phyloP scores from a whole-genome alignment of 64 coral and sea anemone genomes.

The Montipora cactus region DNA sequence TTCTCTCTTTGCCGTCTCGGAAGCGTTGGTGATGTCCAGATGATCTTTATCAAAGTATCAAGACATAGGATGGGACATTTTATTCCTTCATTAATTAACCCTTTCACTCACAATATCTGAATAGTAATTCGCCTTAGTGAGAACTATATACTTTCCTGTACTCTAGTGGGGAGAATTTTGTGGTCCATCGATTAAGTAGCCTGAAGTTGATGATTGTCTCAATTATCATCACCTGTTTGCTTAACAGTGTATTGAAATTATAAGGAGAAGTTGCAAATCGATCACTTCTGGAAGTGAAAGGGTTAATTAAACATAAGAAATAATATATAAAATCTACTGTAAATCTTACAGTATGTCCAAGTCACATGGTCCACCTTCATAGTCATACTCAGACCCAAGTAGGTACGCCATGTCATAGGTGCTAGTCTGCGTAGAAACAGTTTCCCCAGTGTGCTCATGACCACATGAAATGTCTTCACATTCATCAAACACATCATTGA shows the following conservation, averaged over 20 bases:
- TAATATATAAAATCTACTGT: background rate
- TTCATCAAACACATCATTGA: slow-evolving; percentile 66
- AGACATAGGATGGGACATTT: background rate
- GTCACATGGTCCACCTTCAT: background rate
- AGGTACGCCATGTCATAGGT: slow-evolving; percentile 19
- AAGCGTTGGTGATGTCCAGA: background rate
- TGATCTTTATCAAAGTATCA: background rate
- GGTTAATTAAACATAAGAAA: background rate
- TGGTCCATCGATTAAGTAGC: background rate
- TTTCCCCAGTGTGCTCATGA: slow-evolving; percentile 23
- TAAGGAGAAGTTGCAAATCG: background rate
- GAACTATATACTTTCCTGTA: background rate
- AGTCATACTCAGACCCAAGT: background rate
- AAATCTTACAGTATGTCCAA: slow-evolving; percentile 4
- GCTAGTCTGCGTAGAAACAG: background rate
- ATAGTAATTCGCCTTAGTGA: background rate
- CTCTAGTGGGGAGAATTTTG: background rate
- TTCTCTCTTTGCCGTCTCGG: background rate
- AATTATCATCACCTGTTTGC: background rate
- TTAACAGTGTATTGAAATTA: background rate
- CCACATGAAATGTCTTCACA: background rate
- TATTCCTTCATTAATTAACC: background rate
- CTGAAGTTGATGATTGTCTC: background rate
- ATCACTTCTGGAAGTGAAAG: slow-evolving; percentile 1
- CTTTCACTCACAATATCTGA: background rate